Conservation (phyloP, 2,113 vertebrate species). For the Phylloscopus whistleri region DNA sequence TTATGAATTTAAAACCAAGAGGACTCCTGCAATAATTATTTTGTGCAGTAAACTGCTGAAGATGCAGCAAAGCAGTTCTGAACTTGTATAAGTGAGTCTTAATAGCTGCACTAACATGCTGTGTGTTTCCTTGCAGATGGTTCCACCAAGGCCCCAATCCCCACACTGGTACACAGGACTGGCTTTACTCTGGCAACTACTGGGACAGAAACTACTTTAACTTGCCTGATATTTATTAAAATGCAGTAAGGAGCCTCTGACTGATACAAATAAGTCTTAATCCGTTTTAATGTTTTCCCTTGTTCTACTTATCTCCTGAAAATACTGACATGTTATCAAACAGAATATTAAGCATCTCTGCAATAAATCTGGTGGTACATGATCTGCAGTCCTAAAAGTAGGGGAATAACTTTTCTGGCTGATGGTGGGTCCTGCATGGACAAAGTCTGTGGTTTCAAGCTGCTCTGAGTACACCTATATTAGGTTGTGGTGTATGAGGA, state of each 20-base stretch:
- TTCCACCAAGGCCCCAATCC: constrained; percentile 93
- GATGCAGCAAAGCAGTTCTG: constrained; percentile 54
- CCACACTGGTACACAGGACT: constrained; percentile 90
- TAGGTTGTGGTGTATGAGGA: constrained; percentile 47
- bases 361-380: background rate
- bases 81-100: background rate
- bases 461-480: constrained; percentile 52
- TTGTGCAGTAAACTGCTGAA: background rate
- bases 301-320: constrained; percentile 68
- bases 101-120: background rate
- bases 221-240: constrained; percentile 95
- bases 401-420: constrained; percentile 2
- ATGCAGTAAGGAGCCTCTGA: constrained; percentile 36
- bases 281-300: constrained; percentile 63
- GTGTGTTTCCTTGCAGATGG: constrained; percentile 82
- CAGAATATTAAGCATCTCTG: constrained; percentile 37
- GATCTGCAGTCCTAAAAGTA: background rate
- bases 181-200: constrained; percentile 93
- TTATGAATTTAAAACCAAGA: background rate
- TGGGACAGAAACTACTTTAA: constrained; percentile 93
- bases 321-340: constrained; percentile 38
- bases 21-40: background rate
- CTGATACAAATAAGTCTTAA: constrained; percentile 74
- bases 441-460: background rate
- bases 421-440: constrained; percentile 20